Base-by-base conservation (phyloP, 2,113 vertebrate genomes). In the Acrocephalus kingi region DNA sequence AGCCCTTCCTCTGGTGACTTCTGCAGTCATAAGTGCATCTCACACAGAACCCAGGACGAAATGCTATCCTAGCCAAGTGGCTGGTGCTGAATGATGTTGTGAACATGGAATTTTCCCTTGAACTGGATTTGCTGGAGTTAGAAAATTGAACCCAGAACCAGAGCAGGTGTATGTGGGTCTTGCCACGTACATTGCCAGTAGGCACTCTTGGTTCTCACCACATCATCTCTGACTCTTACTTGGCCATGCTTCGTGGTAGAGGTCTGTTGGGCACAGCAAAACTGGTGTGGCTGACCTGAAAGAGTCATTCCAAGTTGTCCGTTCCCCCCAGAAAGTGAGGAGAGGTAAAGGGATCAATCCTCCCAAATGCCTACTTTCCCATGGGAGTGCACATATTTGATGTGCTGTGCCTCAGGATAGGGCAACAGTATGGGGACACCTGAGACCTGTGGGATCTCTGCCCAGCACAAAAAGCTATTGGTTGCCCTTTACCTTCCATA, bases 181-280 rank as follows among this genome's bases (percentile, higher is more conserved):
- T 54, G 27, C 19, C 30, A 22, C 0, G 0, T 45, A 39, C 35
- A 19, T 15, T 69, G 18, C 39, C 61, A 52, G 18, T 11, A 9
- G 63, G 11, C 17, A 5, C 16, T 77, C 13, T 17, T 1, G 15
- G 46, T 71, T 39, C 52, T 69, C 21, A 35, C 3, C 22, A 31
- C 7, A 8, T 59, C 6, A 7, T n/a, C 74, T 82, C 22, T 56
- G 39, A 37, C n/a, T 48, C 10, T 7, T 71, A 10, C 6, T 51
- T 31, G 31, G 30, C 46, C 18, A 3, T 52, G 10, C 8, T 66
- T 28, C 41, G 62, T 87, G 21, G 27, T 13, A 19, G 21, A 74
- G 24, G 19, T 37, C 31, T 1, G 0, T 15, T n/a, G 35, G 59
- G 19, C 37, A 33, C n/a, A 74, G 20, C 7, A 62, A 52, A 81